Evolutionary conservation across 2,113 vertebrate genomes (phyloP).

Genomic region (Henicopernis longicauda): DNA sequence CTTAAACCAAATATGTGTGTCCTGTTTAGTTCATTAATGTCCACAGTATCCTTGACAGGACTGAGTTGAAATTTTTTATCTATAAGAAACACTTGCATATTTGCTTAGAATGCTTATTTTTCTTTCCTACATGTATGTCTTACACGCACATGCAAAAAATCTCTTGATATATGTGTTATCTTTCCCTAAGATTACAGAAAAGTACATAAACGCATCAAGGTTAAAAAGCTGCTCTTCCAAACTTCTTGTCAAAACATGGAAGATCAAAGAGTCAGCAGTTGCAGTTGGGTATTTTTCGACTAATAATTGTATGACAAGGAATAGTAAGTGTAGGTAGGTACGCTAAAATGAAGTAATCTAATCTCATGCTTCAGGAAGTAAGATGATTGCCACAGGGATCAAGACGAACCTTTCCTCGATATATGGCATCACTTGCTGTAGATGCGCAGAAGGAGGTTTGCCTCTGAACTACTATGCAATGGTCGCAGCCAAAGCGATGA

Average conservation of each 20-base stretch:
- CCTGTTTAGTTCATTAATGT: background rate
- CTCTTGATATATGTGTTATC: background rate
- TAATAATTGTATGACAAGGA: background rate
- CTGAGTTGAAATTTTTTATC: background rate
- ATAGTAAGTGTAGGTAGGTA: background rate
- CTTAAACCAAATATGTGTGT: background rate
- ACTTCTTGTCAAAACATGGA: background rate
- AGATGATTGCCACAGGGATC: background rate
- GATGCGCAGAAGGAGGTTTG: background rate
- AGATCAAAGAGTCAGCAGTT: background rate
- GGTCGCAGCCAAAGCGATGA: background rate
- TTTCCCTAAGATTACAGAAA: background rate
- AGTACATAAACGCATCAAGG: background rate
- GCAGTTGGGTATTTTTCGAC: background rate
- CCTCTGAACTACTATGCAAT: background rate
- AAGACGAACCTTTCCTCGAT: background rate
- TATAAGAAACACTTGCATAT: background rate
- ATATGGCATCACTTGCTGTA: background rate
- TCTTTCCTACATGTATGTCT: background rate
- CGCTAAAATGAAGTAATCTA: slow-evolving; percentile 1
- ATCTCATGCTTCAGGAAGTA: slow-evolving; percentile 26
- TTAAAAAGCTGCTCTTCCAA: background rate
- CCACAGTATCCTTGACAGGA: background rate
- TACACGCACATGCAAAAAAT: background rate
- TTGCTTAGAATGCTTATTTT: background rate